phyloP scores from a whole-genome alignment of 2,797 vertebrate species.

The Characodon lateralis region DNA sequence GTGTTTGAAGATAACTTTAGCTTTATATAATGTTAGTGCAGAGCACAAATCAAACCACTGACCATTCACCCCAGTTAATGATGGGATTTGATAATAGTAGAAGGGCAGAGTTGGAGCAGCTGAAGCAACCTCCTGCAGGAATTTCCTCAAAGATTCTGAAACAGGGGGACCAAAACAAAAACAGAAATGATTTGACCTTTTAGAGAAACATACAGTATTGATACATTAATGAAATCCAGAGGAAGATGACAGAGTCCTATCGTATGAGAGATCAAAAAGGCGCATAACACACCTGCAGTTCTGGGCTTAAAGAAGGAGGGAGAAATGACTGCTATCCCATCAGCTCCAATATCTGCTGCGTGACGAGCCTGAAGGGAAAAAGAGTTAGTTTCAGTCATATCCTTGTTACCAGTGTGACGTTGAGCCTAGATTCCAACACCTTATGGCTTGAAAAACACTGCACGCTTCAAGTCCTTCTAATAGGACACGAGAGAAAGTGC shows the following conservation, averaged over 20 bases:
- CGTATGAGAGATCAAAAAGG: not conserved
- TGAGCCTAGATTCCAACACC: not conserved
- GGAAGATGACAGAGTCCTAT: not conserved
- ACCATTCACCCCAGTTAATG: slow-evolving; percentile 88
- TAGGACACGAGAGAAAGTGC: not conserved
- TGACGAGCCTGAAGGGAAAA: slow-evolving; percentile 84
- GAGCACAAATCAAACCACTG: slow-evolving; percentile 60
- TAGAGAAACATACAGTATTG: not conserved
- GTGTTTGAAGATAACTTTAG: not conserved
- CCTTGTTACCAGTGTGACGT: not conserved
- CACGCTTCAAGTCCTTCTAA: not conserved
- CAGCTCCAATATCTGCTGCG: slow-evolving; percentile 82
- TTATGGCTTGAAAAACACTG: not conserved
- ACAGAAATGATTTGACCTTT: not conserved
- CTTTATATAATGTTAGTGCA: not conserved
- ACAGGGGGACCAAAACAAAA: slow-evolving; percentile 43
- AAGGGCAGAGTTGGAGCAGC: slow-evolving; percentile 87
- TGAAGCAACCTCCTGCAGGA: slow-evolving; percentile 85
- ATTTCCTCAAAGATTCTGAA: slow-evolving; percentile 80
- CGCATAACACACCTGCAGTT: slow-evolving; percentile 77
- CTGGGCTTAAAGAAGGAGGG: slow-evolving; percentile 91
- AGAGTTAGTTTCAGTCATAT: not conserved
- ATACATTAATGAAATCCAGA: not conserved
- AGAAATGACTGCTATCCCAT: slow-evolving; percentile 88
- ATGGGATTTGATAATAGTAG: slow-evolving; percentile 94